phyloP scores from a whole-genome alignment of 2,797 vertebrate species.

The Ptychadena robeensis region DNA sequence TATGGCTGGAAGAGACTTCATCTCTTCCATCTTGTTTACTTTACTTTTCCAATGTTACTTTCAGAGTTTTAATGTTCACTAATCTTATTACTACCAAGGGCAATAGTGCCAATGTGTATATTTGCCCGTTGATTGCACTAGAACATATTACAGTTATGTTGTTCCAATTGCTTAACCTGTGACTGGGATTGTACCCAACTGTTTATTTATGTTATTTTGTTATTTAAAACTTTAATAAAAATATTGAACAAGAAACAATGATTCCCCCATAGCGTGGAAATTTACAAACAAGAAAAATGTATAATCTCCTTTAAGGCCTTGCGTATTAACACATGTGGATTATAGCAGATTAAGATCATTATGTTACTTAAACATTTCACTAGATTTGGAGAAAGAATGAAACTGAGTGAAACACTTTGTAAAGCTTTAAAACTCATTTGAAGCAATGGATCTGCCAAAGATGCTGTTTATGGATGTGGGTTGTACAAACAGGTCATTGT shows the following conservation, averaged over 20 bases:
- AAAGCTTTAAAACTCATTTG: neutral
- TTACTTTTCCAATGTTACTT: too few relatives aligned
- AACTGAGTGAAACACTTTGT: neutral
- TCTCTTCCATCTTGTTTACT: too few relatives aligned
- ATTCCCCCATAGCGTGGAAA: neutral
- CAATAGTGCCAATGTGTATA: too few relatives aligned
- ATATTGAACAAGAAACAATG: neutral
- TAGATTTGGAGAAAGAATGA: slow-evolving; percentile 11
- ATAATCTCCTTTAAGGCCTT: slow-evolving; percentile 18
- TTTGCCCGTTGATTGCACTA: too few relatives aligned
- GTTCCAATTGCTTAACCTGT: too few relatives aligned
- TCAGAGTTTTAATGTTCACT: too few relatives aligned
- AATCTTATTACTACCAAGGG: too few relatives aligned
- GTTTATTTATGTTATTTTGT: too few relatives aligned
- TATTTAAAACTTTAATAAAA: too few relatives aligned
- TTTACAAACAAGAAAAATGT: slow-evolving; percentile 24
- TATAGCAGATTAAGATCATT: slow-evolving; percentile 23
- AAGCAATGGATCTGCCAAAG: neutral
- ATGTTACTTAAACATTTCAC: slow-evolving; percentile 17
- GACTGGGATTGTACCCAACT: too few relatives aligned
- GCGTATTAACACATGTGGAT: slow-evolving; percentile 44
- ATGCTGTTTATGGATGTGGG: slow-evolving; percentile 21
- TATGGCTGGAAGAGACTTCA: too few relatives aligned
- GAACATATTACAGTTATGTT: neutral
- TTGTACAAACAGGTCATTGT: slow-evolving; percentile 31